These are phyloP conservation scores for Rhinogobius similis DNA, from an alignment of 2,113 vertebrate genomes.

Conservation along the genomic window DNA sequence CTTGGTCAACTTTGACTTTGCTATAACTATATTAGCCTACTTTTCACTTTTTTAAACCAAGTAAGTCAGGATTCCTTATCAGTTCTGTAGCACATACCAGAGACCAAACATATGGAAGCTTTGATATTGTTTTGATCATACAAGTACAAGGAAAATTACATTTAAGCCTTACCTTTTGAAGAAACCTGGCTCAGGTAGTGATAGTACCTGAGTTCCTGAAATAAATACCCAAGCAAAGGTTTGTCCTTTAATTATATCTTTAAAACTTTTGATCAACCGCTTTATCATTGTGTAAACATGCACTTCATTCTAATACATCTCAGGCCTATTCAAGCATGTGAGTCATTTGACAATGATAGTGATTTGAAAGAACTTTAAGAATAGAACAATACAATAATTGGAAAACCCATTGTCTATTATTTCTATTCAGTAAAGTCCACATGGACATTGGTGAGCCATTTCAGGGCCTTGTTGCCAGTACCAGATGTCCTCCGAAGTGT, in stretches of 20 bases:
- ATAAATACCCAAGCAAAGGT: too few species aligned
- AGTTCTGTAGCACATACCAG: neutral
- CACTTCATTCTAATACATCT: neutral
- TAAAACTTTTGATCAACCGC: neutral
- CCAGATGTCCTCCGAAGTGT: constrained; percentile 16
- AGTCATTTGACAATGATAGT: neutral
- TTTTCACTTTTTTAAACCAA: neutral
- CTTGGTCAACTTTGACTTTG: too few species aligned
- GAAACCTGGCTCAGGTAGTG: constrained; percentile 6
- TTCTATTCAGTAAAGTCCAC: neutral
- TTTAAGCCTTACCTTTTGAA: constrained; percentile 46
- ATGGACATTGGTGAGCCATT: neutral
- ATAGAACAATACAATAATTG: neutral
- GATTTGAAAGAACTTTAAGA: neutral
- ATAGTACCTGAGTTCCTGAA: too few species aligned
- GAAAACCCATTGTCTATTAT: neutral
- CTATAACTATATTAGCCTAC: neutral
- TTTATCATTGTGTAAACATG: neutral
- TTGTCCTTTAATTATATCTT: neutral
- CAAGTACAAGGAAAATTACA: neutral
- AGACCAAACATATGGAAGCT: neutral
- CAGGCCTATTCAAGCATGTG: neutral
- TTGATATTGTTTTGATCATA: constrained; percentile 13
- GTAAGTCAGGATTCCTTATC: neutral
- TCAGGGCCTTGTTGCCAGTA: neutral